phyloP scores from a whole-genome alignment of 2,888 invertebrate genomes.

The Oscheius sp. region DNA sequence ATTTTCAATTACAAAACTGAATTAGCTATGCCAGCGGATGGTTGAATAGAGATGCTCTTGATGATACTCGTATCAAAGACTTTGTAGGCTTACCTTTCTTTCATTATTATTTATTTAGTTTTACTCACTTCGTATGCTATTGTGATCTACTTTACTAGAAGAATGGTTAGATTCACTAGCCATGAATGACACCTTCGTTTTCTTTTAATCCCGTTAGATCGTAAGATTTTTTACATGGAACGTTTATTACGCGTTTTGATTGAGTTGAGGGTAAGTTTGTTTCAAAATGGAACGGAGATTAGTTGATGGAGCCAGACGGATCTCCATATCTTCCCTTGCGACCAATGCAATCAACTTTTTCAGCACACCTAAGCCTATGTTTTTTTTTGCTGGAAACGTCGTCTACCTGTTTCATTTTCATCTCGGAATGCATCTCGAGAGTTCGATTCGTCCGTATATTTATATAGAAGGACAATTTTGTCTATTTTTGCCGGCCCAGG shows the following conservation, averaged over 20 bases:
- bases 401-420: conserved; percentile 30
- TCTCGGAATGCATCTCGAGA: conserved; percentile 52
- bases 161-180: too few relatives aligned
- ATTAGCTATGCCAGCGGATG: too few relatives aligned
- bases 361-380: conserved; percentile 30
- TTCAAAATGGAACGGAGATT: conserved; percentile 48
- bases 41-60: too few relatives aligned
- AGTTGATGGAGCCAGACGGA: conserved; percentile 46
- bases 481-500: conserved; percentile 60
- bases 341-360: conserved; percentile 57
- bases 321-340: conserved; percentile 51
- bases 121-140: too few relatives aligned
- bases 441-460: conserved; percentile 51
- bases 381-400: not conserved
- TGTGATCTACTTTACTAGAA: too few relatives aligned
- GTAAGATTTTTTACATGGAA: too few relatives aligned
- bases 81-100: too few relatives aligned
- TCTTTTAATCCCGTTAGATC: too few relatives aligned
- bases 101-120: too few relatives aligned
- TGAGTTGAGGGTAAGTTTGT: conserved; percentile 27
- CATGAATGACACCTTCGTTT: too few relatives aligned
- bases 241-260: conserved; percentile 1
- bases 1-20: too few relatives aligned
- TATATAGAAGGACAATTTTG: conserved; percentile 59
- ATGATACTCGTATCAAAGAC: too few relatives aligned